phyloP scores from a whole-genome alignment of 1,140 invertebrate species.

The Macrobrachium rosenbergii region DNA sequence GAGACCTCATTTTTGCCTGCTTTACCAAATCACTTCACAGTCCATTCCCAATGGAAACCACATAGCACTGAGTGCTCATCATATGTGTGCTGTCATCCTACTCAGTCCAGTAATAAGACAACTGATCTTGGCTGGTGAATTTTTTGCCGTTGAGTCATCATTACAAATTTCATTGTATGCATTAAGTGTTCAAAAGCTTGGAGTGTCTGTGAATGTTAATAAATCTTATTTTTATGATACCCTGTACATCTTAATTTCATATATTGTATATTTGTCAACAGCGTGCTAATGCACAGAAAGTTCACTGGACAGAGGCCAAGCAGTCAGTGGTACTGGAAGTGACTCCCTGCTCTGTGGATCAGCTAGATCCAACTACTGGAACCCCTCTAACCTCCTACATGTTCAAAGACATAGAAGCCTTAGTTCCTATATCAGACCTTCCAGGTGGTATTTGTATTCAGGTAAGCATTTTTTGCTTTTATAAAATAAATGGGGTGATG shows the following conservation, averaged over 20 bases:
- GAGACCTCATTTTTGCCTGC: no score
- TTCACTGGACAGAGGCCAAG: slow-evolving; percentile 94
- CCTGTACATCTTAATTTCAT: background rate
- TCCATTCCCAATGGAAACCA: no score
- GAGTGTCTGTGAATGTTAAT: no score
- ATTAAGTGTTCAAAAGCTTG: no score
- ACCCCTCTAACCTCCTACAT: slow-evolving; percentile 85
- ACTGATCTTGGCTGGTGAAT: no score
- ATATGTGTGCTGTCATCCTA: no score
- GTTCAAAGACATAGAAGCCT: slow-evolving; percentile 92
- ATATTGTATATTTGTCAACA: slow-evolving; percentile 69
- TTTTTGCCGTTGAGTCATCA: no score
- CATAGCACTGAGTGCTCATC: no score
- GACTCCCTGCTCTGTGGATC: slow-evolving; percentile 89
- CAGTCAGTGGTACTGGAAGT: slow-evolving; percentile 91
- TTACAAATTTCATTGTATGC: no score
- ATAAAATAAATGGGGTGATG: no score
- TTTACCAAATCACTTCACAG: no score
- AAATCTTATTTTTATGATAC: background rate
- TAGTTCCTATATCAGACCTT: slow-evolving; percentile 76
- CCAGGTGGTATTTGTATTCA: slow-evolving; percentile 74
- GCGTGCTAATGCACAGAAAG: slow-evolving; percentile 92
- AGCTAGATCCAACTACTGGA: slow-evolving; percentile 80
- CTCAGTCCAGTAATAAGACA: no score
- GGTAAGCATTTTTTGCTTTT: slow-evolving; percentile 13